Base-by-base conservation (phyloP, 2,797 vertebrate genomes). In the Bufotes viridis region DNA sequence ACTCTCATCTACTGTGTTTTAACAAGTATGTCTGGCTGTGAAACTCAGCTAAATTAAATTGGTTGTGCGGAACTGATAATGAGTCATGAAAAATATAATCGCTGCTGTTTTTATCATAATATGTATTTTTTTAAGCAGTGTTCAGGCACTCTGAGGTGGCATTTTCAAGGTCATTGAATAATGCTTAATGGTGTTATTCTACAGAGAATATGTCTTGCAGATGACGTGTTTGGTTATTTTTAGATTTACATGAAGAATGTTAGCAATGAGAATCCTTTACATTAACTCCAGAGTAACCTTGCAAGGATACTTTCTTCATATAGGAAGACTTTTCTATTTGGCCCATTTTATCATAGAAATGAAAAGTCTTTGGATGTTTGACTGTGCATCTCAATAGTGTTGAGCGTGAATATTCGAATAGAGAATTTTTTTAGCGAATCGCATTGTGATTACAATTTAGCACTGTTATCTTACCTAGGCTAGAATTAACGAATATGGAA, bases 121-220 rank as follows among this genome's bases (percentile, higher is more conserved):
- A 49, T 79, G 76, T 76, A 88, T 80, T 80, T 55, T 84, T 78
- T 88, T 79, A 84, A 51, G 60, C 78, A 67, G 14, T 84, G 61
- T 70, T 84, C 63, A 70, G 72, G 65, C 61, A 80, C 67, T 53
- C 55, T 42, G 57, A 76, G 70, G 69, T 78, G 26, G 82, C 57
- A 84, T 34, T 51, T 84, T 72, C 87, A 88, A 88, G 81, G 87
- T 75, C 81, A 83, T 81, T 78, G 87, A 88, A 84, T 76, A 87
- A 87, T 88, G 63, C 58, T 80, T 84, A 80, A 84, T 88, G n/a
- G 72, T 88, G 72, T 57, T 79, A 60, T 70, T 61, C 63, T 84
- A 84, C 70, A 74, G 53, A 84, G 65, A 80, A 76, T 53, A 78
- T 4, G 34, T 22, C 63, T 80, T n/a, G 20, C 29, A 74, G 29